phyloP scores from a whole-genome alignment of 2,888 invertebrate genomes.

The Lithophane socia region DNA sequence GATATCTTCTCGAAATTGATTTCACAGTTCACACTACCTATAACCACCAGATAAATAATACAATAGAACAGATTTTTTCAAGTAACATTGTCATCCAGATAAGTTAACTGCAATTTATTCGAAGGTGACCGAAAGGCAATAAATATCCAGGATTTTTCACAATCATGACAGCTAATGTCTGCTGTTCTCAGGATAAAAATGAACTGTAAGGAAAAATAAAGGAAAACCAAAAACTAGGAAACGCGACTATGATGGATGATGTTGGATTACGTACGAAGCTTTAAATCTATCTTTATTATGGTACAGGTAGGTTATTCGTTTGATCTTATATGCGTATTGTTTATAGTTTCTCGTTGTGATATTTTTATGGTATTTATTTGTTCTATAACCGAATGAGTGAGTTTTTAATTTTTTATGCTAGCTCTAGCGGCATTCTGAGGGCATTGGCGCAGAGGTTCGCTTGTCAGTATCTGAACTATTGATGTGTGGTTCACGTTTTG shows the following conservation, averaged over 20 bases:
- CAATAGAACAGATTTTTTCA: not conserved
- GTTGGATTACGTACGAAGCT: slow-evolving; percentile 38
- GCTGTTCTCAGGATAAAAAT: slow-evolving; percentile 30
- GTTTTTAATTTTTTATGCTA: too few species aligned
- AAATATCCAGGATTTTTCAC: slow-evolving; percentile 5
- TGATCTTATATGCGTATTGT: not conserved
- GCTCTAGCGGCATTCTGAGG: too few species aligned
- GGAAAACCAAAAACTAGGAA: slow-evolving; percentile 34
- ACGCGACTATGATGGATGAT: slow-evolving; percentile 52
- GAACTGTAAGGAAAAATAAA: slow-evolving; percentile 31
- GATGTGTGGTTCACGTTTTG: too few species aligned
- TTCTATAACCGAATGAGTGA: too few species aligned
- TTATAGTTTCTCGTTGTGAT: not conserved
- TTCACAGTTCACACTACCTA: too few species aligned
- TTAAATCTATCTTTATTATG: slow-evolving; percentile 43
- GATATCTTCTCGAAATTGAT: not conserved
- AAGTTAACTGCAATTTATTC: not conserved
- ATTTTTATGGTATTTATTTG: too few species aligned
- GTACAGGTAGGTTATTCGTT: slow-evolving; percentile 9
- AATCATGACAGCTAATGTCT: slow-evolving; percentile 16
- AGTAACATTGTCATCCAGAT: not conserved
- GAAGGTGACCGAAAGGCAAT: not conserved
- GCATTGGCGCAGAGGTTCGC: too few species aligned
- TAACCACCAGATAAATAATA: not conserved
- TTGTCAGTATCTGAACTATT: too few species aligned